Conservation (phyloP, 1,140 invertebrate genomes). For the Drosophila leontia region DNA sequence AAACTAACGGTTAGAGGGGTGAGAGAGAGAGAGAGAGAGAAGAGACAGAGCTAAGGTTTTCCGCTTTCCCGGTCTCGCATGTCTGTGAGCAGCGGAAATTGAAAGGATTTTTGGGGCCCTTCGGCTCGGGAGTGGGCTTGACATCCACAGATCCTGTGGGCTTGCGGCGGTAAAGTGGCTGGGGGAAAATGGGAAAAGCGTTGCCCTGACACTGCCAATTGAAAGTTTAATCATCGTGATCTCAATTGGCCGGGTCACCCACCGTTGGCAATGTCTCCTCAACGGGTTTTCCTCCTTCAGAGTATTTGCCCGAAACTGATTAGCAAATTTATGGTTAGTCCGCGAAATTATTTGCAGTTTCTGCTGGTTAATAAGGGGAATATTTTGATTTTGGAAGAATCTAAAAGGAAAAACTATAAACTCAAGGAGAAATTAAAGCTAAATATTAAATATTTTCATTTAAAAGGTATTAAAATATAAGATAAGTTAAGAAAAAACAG, state of each 20-base stretch:
- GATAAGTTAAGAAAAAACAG: not conserved
- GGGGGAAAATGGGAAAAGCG: conserved; percentile 36
- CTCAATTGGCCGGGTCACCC: conserved; percentile 21
- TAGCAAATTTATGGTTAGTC: conserved; percentile 25
- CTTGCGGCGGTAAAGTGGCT: conserved; percentile 6
- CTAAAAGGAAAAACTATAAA: too few relatives aligned
- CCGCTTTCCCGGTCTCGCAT: conserved; percentile 24
- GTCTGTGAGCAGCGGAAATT: conserved; percentile 49
- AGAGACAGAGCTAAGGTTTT: conserved; percentile 16
- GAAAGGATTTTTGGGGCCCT: conserved; percentile 53
- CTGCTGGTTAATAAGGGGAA: not conserved
- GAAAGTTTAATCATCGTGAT: conserved; percentile 55
- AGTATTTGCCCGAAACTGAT: conserved; percentile 20
- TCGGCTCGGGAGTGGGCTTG: conserved; percentile 28
- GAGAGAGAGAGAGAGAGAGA: not conserved
- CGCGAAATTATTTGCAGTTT: conserved; percentile 15
- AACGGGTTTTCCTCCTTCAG: not conserved
- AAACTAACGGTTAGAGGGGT: conserved; percentile 75
- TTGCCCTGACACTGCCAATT: conserved; percentile 54
- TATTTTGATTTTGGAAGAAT: not conserved
- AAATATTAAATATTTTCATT: not conserved
- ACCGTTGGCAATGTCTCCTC: conserved; percentile 4
- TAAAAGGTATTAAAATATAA: not conserved
- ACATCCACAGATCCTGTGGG: conserved; percentile 22
- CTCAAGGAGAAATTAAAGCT: too few relatives aligned